These are phyloP conservation scores for Drosophila kanekoi DNA, from an alignment of 2,888 invertebrate species.

Conservation along the genomic window DNA sequence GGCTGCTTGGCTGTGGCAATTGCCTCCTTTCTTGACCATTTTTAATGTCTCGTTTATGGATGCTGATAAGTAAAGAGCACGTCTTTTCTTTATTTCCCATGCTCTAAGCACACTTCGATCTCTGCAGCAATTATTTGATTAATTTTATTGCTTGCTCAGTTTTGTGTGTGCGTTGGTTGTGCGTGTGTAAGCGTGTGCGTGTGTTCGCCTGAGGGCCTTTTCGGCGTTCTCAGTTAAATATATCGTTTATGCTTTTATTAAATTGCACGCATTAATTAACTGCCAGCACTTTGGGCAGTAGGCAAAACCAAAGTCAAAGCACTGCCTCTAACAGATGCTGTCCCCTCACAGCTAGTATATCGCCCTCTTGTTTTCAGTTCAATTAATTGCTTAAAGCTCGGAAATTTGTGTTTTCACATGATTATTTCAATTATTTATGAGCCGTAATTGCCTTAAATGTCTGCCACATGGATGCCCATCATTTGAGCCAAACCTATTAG, in stretches of 20 bases:
- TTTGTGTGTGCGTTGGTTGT: slow-evolving; percentile 14
- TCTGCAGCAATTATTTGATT: slow-evolving; percentile 74
- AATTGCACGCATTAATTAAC: slow-evolving; percentile 79
- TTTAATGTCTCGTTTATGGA: slow-evolving; percentile 75
- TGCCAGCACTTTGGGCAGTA: slow-evolving; percentile 24
- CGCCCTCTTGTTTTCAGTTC: slow-evolving; percentile 23
- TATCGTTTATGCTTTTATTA: slow-evolving; percentile 79
- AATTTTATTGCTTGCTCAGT: slow-evolving; percentile 72
- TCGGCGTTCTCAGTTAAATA: slow-evolving; percentile 58
- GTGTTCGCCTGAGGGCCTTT: slow-evolving; percentile 21
- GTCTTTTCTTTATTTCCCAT: slow-evolving; percentile 15
- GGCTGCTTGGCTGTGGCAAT: slow-evolving; percentile 18
- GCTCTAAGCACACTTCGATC: slow-evolving; percentile 11
- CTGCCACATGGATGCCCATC: slow-evolving; percentile 29
- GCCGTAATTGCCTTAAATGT: slow-evolving; percentile 49
- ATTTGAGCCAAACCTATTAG: slow-evolving; percentile 16
- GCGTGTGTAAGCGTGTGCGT: slow-evolving; percentile 10
- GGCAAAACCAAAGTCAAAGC: slow-evolving; percentile 36
- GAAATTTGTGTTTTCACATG: slow-evolving; percentile 64
- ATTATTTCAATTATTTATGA: slow-evolving; percentile 62
- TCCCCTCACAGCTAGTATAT: background rate
- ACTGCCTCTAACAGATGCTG: slow-evolving; percentile 37
- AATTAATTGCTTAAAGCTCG: slow-evolving; percentile 61
- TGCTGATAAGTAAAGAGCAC: slow-evolving; percentile 69
- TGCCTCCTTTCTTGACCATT: slow-evolving; percentile 63